A percentile compares a stretch with the other conserved stretches of the same genome.
phyloP scores from a whole-genome alignment of 2,113 vertebrate genomes.

The Donacobius atricapilla region DNA sequence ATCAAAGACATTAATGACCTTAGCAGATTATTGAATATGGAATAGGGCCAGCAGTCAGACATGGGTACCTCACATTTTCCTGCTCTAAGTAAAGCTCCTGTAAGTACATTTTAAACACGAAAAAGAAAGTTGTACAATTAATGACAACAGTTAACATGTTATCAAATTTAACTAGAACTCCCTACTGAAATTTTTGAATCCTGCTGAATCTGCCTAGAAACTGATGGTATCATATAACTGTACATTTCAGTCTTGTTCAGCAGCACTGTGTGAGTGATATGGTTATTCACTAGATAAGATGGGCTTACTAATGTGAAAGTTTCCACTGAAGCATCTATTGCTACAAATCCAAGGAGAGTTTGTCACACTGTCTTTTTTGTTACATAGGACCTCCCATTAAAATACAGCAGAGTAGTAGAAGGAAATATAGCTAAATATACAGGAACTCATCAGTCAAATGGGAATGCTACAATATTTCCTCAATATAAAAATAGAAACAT shows the following conservation, averaged over 20 bases:
- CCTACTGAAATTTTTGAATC: neutral
- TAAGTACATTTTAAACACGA: neutral
- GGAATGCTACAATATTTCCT: neutral
- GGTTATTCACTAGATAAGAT: neutral
- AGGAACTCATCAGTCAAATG: neutral
- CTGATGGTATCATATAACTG: neutral
- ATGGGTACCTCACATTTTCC: constrained; percentile 49
- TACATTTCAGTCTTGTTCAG: neutral
- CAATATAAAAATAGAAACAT: neutral
- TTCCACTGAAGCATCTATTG: neutral
- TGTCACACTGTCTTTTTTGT: neutral
- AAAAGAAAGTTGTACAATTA: neutral
- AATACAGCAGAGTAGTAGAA: neutral
- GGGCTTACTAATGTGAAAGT: neutral
- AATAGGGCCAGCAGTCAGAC: constrained; percentile 34
- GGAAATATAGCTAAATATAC: neutral
- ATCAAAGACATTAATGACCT: constrained; percentile 56
- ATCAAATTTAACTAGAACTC: constrained; percentile 17
- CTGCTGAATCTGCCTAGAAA: neutral
- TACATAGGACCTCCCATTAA: neutral
- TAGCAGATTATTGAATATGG: constrained; percentile 72
- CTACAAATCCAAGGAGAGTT: neutral
- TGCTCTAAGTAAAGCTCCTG: constrained; percentile 39
- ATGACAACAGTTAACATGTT: neutral
- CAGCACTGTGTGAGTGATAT: neutral